phyloP scores from a whole-genome alignment of 2,888 invertebrate species.

The Strigamia crassipes region DNA sequence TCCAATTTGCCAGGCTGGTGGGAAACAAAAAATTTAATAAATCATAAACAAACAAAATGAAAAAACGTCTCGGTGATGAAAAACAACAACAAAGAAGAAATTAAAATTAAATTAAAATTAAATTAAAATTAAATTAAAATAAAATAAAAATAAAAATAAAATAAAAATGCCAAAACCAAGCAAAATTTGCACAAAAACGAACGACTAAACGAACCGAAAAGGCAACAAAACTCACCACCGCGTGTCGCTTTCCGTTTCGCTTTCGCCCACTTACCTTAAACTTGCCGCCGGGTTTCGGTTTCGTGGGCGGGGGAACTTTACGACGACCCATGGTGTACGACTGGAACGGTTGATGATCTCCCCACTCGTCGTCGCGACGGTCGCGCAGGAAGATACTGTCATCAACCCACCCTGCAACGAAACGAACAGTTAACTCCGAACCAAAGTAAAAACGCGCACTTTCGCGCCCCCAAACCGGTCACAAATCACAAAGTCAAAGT shows the following conservation, averaged over 20 bases:
- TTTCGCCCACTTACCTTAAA: slow-evolving; percentile 51
- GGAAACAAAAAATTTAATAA: slow-evolving; percentile 45
- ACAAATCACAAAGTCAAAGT: too few relatives aligned
- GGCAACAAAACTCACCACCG: too few relatives aligned
- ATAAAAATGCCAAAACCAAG: too few relatives aligned
- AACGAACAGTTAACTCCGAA: background rate
- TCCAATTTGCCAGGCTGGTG: slow-evolving; percentile 85
- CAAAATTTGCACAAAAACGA: too few relatives aligned
- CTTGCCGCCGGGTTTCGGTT: slow-evolving; percentile 68
- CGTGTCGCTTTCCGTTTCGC: background rate
- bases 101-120: too few relatives aligned
- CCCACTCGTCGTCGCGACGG: slow-evolving; percentile 54
- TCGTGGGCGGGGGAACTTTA: slow-evolving; percentile 64
- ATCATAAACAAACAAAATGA: slow-evolving; percentile 15
- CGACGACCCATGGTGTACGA: slow-evolving; percentile 73
- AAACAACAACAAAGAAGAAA: too few relatives aligned
- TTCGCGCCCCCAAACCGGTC: too few relatives aligned
- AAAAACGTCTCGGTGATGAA: background rate
- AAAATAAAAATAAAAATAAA: too few relatives aligned
- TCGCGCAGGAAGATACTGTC: slow-evolving; percentile 57
- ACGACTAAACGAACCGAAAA: too few relatives aligned
- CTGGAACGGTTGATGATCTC: slow-evolving; percentile 62
- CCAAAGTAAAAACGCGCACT: too few relatives aligned
- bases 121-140: too few relatives aligned
- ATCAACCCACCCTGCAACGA: slow-evolving; percentile 57